Percentiles rank a stretch among this genome's conserved stretches.
These are phyloP conservation scores for Apostichopus japonicus DNA, from an alignment of 35 echinoderm and acorn worm genomes.

Conservation along the genomic window DNA sequence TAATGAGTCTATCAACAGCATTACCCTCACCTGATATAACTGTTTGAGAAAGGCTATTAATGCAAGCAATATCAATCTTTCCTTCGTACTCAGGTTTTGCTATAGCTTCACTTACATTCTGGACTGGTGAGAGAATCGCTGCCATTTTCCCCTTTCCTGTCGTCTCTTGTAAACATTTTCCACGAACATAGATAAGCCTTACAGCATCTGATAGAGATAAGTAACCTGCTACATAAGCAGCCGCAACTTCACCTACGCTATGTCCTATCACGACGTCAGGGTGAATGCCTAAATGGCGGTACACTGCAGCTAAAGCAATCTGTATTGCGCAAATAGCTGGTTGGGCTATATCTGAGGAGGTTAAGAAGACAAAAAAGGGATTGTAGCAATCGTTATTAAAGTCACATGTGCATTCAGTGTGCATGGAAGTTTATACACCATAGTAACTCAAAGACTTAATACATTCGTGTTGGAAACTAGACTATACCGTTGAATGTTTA, in stretches of 20 bases:
- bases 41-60: constrained; percentile 71
- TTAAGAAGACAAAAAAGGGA: background rate
- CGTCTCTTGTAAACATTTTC: constrained; percentile 46
- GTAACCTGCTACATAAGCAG: constrained; percentile 66
- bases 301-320: constrained; percentile 60
- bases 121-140: constrained; percentile 37
- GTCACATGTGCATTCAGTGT: no score
- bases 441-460: no score
- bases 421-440: no score
- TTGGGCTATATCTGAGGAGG: constrained; percentile 70
- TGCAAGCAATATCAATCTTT: constrained; percentile 67
- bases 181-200: constrained; percentile 64
- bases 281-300: constrained; percentile 22
- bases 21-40: constrained; percentile 67
- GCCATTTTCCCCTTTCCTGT: constrained; percentile 73
- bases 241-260: constrained; percentile 79
- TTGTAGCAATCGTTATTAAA: no score
- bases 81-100: background rate
- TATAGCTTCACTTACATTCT: background rate
- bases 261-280: constrained; percentile 72
- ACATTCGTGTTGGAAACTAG: no score
- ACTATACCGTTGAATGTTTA: no score
- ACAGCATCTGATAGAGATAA: constrained; percentile 55
- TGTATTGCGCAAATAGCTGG: constrained; percentile 63
- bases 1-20: constrained; percentile 34